Percentiles rank a stretch among this genome's conserved stretches.
Conservation (phyloP, 2,888 invertebrate genomes). For the Pammene fasciana region DNA sequence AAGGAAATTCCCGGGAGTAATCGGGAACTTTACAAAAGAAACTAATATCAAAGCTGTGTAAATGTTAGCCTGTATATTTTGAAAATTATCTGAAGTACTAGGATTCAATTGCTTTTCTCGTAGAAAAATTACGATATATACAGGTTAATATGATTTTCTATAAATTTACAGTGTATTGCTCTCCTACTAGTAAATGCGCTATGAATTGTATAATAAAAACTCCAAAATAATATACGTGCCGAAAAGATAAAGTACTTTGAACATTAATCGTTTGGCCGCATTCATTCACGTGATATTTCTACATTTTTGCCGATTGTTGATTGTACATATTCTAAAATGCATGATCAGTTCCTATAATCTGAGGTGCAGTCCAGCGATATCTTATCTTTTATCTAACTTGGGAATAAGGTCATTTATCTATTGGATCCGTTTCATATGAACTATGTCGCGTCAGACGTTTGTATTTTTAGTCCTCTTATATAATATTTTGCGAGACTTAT, state of each 20-base stretch:
- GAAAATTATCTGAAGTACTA: slow-evolving; percentile 9
- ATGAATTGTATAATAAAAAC: neutral
- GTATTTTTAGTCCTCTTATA: neutral
- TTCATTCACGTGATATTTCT: slow-evolving; percentile 7
- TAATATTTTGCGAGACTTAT: no score
- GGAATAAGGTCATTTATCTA: slow-evolving; percentile 35
- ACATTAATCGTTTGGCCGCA: slow-evolving; percentile 8
- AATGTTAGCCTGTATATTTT: slow-evolving; percentile 12
- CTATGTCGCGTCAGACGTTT: neutral
- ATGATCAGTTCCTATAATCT: neutral
- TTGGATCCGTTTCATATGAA: slow-evolving; percentile 4
- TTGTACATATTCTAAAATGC: neutral
- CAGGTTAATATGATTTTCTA: slow-evolving; percentile 15
- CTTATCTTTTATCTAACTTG: slow-evolving; percentile 34
- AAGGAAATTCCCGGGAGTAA: slow-evolving; percentile 30
- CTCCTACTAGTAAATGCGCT: neutral
- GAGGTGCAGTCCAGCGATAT: slow-evolving; percentile 13
- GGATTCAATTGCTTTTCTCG: slow-evolving; percentile 23
- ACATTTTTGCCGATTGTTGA: neutral
- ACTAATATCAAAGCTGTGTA: slow-evolving; percentile 35
- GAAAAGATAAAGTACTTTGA: slow-evolving; percentile 11
- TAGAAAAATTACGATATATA: slow-evolving; percentile 1
- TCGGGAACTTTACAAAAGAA: slow-evolving; percentile 35
- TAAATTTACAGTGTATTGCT: neutral
- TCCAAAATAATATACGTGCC: slow-evolving; percentile 7